Percentiles rank a stretch among this genome's conserved stretches.
These are phyloP conservation scores for Proctacanthus coquilletti DNA, from an alignment of 1,140 invertebrate genomes.

Conservation along the genomic window DNA sequence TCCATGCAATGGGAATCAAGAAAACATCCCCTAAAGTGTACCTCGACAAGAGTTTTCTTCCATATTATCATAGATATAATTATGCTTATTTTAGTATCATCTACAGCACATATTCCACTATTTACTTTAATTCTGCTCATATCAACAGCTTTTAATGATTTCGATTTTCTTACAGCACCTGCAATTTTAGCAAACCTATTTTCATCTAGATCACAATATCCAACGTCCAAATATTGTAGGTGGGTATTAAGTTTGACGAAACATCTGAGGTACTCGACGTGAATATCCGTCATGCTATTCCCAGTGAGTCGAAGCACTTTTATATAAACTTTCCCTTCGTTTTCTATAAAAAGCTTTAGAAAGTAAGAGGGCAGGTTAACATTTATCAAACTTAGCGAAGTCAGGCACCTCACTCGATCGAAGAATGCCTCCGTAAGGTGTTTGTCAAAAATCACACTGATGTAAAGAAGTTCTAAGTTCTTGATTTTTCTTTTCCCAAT, in stretches of 20 bases:
- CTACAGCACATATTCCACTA: neutral
- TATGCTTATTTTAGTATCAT: neutral
- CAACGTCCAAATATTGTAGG: conserved; percentile 1
- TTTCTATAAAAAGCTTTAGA: neutral
- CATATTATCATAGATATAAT: neutral
- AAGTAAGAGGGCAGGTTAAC: neutral
- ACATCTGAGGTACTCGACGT: neutral
- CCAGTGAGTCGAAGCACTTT: neutral
- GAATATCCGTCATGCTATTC: neutral
- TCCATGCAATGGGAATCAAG: too few species aligned
- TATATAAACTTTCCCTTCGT: neutral
- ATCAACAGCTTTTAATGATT: neutral
- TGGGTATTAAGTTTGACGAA: neutral
- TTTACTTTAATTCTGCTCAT: neutral
- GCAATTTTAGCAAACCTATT: neutral
- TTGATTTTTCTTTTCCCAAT: neutral
- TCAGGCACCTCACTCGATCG: neutral
- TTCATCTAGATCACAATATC: conserved; percentile 1
- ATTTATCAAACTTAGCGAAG: neutral
- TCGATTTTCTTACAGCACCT: neutral
- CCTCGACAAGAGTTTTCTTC: neutral
- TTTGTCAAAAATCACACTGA: neutral
- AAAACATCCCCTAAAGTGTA: neutral
- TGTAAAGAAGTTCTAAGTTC: neutral
- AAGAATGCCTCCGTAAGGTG: neutral